Conservation (phyloP, 92 coral and sea anemone species). For the Palythoa grandiflora region DNA sequence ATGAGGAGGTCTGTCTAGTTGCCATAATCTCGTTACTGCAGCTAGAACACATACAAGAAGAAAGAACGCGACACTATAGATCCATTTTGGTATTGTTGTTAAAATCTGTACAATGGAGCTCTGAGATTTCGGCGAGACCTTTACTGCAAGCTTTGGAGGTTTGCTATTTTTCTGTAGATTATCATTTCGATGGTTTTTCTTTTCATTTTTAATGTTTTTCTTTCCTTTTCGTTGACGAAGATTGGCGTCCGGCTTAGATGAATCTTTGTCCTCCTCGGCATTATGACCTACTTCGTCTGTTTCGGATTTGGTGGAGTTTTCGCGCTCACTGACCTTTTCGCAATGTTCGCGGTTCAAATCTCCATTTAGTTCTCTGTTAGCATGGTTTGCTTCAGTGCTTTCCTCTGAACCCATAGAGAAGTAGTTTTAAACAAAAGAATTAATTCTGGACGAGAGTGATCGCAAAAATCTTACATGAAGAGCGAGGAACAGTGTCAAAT, state of each 20-base stretch:
- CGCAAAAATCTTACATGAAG: neutral
- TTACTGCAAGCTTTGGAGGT: slow-evolving; percentile 11
- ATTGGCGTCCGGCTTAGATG: slow-evolving; percentile 46
- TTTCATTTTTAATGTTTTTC: slow-evolving; percentile 31
- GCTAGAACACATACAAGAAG: slow-evolving; percentile 32
- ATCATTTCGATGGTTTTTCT: slow-evolving; percentile 33
- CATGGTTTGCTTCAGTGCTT: slow-evolving; percentile 40
- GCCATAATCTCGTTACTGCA: slow-evolving; percentile 38
- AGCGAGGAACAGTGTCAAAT: neutral
- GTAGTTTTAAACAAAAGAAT: neutral
- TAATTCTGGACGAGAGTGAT: neutral
- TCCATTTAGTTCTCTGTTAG: slow-evolving; percentile 56
- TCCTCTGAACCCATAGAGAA: slow-evolving; percentile 64
- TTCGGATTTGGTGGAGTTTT: slow-evolving; percentile 8
- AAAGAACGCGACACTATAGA: slow-evolving; percentile 22
- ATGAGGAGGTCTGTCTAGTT: slow-evolving; percentile 18
- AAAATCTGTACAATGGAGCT: neutral
- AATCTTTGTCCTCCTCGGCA: slow-evolving; percentile 15
- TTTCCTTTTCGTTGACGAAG: slow-evolving; percentile 61
- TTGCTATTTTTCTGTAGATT: slow-evolving; percentile 28
- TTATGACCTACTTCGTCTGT: slow-evolving; percentile 19
- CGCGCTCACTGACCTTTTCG: neutral
- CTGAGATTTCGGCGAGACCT: neutral
- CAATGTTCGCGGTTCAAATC: slow-evolving; percentile 37
- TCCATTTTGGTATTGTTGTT: slow-evolving; percentile 8